Evolutionary conservation across 1,140 invertebrate species (phyloP), one percentile per base, ranked within the genome.

Genomic region (Cydia strobilella): DNA sequence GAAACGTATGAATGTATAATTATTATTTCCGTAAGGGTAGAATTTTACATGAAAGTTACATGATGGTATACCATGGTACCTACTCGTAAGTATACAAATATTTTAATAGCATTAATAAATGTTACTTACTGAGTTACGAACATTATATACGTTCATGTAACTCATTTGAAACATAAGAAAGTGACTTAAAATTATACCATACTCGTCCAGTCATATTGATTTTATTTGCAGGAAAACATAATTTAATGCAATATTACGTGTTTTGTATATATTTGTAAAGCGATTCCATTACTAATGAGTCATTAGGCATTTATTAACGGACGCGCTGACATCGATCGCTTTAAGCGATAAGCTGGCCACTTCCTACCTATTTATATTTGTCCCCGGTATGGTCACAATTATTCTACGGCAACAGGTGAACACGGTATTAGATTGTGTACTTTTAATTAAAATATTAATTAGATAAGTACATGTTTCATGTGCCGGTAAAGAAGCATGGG

Each of bases 291-390:
- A 80, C 78, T 85, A 80, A 84, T 81, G 65, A 69, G 15, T 81
- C 78, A 79, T 73, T 81, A 79, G 81, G 75, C 82, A 81, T 86
- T 81, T 84, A 83, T 82, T 82, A 82, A 80, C 65, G 78, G 71
- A 18, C 65, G 76, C 51, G 74, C 65, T 69, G 77, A 81, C 74
- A 75, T 80, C 75, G 84, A 85, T 85, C 63, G 78, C 77, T 84
- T 79, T 69, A 25, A 77, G 72, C 76, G 84, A 85, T 86, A 87
- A 83, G 76, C 48, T 66, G 75, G 75, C 83, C 77, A 84, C 83
- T 82, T 82, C 80, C 82, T 82, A 84, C 83, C 80, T 75, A 77
- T 77, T 69, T 69, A 69, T 69, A 18, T 35, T 35, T 69, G 27
- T 35, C 65, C 65, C 65, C 5, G 65, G 65, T 69, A 69, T 69